phyloP scores from a whole-genome alignment of 1,140 invertebrate genomes.

The Venustaconcha ellipsiformis region DNA sequence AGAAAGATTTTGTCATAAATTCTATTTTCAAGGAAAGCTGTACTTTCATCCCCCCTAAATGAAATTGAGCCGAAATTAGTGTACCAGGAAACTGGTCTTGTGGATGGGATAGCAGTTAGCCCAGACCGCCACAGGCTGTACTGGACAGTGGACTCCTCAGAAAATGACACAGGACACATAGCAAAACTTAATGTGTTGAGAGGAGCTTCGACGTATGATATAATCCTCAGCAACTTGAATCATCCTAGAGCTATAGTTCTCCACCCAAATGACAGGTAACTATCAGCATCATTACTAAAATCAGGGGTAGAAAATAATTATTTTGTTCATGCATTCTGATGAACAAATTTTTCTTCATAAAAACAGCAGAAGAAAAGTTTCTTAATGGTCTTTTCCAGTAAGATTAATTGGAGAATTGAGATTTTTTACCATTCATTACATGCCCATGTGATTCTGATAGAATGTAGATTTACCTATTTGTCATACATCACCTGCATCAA shows the following conservation, averaged over 20 bases:
- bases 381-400: too few species aligned
- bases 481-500: too few species aligned
- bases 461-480: background rate
- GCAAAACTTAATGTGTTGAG: slow-evolving; percentile 41
- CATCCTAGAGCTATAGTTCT: slow-evolving; percentile 45
- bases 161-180: slow-evolving; percentile 38
- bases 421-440: too few species aligned
- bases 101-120: slow-evolving; percentile 42
- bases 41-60: slow-evolving; percentile 39
- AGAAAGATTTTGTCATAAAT: too few species aligned
- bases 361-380: too few species aligned
- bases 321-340: too few species aligned
- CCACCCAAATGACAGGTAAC: slow-evolving; percentile 48
- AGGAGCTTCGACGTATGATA: slow-evolving; percentile 30
- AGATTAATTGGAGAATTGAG: too few species aligned
- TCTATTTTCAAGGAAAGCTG: slow-evolving; percentile 37
- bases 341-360: too few species aligned
- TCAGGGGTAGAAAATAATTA: too few species aligned
- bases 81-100: slow-evolving; percentile 35
- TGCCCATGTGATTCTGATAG: background rate
- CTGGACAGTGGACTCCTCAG: slow-evolving; percentile 44
- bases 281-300: background rate
- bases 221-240: slow-evolving; percentile 33
- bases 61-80: slow-evolving; percentile 41
- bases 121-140: slow-evolving; percentile 40